phyloP scores from a whole-genome alignment of 37 sponge, comb jelly and placozoan genomes.

The Aplysina aerophoba region DNA sequence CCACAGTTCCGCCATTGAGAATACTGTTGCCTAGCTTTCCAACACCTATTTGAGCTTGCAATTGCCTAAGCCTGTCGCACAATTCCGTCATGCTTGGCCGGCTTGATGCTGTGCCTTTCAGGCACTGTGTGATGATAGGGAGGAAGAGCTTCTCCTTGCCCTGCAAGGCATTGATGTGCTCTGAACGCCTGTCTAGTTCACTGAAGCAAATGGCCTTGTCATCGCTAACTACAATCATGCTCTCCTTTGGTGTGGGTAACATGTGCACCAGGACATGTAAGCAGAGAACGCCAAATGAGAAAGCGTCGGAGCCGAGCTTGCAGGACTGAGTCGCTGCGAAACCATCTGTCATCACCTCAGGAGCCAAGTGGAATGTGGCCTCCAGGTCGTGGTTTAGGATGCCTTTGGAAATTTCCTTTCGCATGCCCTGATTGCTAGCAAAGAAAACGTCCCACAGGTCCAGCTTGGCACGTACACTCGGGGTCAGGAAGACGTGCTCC shows the following conservation, averaged over 20 bases:
- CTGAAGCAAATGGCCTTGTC: not conserved
- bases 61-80: too few relatives aligned
- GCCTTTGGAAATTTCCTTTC: too few relatives aligned
- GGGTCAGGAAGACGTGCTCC: not conserved
- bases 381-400: too few relatives aligned
- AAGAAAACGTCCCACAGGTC: not conserved
- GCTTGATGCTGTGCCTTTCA: not conserved
- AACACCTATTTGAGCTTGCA: too few relatives aligned
- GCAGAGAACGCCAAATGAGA: conserved; percentile 25
- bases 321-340: too few relatives aligned
- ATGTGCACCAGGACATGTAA: not conserved
- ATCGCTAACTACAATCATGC: not conserved
- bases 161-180: not conserved
- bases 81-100: too few relatives aligned
- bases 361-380: too few relatives aligned
- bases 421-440: not conserved
- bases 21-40: too few relatives aligned
- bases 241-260: not conserved
- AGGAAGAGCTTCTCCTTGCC: conserved; percentile 21
- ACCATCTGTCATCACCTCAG: too few relatives aligned
- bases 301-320: not conserved
- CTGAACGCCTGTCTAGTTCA: not conserved
- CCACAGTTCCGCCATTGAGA: too few relatives aligned
- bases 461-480: conserved; percentile 1
- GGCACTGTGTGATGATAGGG: not conserved